phyloP scores from a whole-genome alignment of 2,888 invertebrate species.

The Eupelmus urozonus region DNA sequence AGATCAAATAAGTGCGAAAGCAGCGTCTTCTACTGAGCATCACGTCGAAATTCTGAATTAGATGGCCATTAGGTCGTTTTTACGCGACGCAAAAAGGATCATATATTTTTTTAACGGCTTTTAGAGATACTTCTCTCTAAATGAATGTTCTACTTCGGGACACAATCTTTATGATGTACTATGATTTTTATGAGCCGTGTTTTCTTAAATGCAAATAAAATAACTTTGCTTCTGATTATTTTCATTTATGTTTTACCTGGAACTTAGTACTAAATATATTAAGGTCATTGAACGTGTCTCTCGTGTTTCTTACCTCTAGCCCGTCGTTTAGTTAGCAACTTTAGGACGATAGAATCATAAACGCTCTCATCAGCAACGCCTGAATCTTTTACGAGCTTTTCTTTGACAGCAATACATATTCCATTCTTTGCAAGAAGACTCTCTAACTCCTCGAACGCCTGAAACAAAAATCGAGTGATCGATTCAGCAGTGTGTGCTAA shows the following conservation, averaged over 20 bases:
- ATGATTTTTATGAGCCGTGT: too few species aligned
- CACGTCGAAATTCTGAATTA: constrained; percentile 12
- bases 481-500: too few species aligned
- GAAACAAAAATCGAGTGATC: constrained; percentile 60
- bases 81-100: background rate
- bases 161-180: constrained; percentile 15
- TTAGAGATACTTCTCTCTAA: background rate
- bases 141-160: background rate
- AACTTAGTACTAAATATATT: too few species aligned
- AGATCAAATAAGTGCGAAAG: background rate
- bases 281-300: too few species aligned
- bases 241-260: too few species aligned
- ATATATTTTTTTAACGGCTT: constrained; percentile 11
- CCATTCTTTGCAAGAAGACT: constrained; percentile 88
- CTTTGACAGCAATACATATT: constrained; percentile 96
- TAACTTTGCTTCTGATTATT: too few species aligned
- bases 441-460: constrained; percentile 97
- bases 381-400: constrained; percentile 96
- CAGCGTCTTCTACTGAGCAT: background rate
- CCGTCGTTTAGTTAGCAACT: constrained; percentile 89
- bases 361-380: constrained; percentile 93
- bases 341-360: constrained; percentile 92
- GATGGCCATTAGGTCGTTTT: constrained; percentile 15
- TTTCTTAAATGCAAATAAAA: too few species aligned
- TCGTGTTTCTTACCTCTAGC: constrained; percentile 86